These are phyloP conservation scores for Molossus alvarezi DNA, from an alignment of 2,797 vertebrate species.

Conservation along the genomic window DNA sequence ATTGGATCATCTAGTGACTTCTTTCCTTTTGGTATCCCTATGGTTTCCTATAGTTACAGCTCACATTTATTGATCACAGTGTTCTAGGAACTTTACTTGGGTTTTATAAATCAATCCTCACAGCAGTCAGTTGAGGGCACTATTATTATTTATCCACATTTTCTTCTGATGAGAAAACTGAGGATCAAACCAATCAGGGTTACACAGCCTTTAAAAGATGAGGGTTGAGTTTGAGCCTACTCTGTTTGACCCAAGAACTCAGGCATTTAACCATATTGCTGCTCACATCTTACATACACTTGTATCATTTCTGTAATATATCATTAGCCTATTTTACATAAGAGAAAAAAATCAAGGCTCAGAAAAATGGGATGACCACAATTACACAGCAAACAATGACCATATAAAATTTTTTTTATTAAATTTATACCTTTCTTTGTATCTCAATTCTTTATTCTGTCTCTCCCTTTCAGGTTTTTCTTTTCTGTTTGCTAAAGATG, in stretches of 20 bases:
- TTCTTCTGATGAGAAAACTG: not conserved
- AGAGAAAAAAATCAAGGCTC: not conserved
- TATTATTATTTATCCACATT: conserved; percentile 14
- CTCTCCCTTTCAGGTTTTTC: not conserved
- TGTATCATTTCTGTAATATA: not conserved
- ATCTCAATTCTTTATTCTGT: conserved; percentile 48
- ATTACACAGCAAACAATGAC: not conserved
- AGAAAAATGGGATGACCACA: conserved; percentile 29
- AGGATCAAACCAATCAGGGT: conserved; percentile 12
- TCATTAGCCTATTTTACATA: not conserved
- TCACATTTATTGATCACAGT: not conserved
- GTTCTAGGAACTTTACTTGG: not conserved
- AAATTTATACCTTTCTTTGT: not conserved
- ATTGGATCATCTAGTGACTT: conserved; percentile 41
- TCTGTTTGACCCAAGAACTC: not conserved
- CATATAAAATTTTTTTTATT: not conserved
- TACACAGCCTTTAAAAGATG: not conserved
- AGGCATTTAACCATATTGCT: not conserved
- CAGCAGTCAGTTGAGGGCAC: not conserved
- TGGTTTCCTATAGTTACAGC: not conserved
- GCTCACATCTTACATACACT: not conserved
- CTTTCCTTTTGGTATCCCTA: conserved; percentile 22
- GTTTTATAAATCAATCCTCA: not conserved
- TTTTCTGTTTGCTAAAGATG: conserved; percentile 8
- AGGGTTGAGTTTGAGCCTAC: not conserved